These are phyloP conservation scores for Anableps anableps DNA, from an alignment of 2,797 vertebrate species.

Conservation along the genomic window DNA sequence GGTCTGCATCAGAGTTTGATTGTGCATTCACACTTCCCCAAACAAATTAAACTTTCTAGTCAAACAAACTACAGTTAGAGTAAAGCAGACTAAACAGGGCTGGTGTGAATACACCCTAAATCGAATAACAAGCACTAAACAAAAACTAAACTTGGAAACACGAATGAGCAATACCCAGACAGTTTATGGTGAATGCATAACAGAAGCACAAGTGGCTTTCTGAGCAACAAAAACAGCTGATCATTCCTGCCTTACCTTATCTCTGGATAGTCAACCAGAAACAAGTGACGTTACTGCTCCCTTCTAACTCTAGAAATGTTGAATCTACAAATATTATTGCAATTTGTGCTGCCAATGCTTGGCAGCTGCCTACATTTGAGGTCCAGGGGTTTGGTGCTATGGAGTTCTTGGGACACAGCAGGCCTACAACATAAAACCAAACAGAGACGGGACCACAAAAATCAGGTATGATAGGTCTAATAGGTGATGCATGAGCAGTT, in stretches of 20 bases:
- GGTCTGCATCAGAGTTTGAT: no score
- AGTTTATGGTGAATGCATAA: not conserved
- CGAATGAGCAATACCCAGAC: no score
- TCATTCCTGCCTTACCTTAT: no score
- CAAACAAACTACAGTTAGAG: no score
- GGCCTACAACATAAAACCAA: not conserved
- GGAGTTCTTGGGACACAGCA: not conserved
- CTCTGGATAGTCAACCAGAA: no score
- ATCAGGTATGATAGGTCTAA: not conserved
- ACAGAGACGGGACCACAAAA: not conserved
- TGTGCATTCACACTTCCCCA: no score
- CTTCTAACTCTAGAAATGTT: no score
- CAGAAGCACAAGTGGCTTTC: not conserved
- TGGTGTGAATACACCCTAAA: no score
- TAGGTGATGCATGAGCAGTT: no score
- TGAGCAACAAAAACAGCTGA: not conserved
- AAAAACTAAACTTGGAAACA: not conserved
- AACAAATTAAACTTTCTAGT: no score
- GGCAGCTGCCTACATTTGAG: not conserved
- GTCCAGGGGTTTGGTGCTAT: not conserved
- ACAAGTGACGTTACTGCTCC: no score
- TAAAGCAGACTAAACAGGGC: no score
- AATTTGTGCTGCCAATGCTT: not conserved
- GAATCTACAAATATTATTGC: not conserved
- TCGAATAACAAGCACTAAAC: not conserved